Evolutionary conservation across 2,888 invertebrate species (phyloP).

Genomic region (Eurytoma californica): DNA sequence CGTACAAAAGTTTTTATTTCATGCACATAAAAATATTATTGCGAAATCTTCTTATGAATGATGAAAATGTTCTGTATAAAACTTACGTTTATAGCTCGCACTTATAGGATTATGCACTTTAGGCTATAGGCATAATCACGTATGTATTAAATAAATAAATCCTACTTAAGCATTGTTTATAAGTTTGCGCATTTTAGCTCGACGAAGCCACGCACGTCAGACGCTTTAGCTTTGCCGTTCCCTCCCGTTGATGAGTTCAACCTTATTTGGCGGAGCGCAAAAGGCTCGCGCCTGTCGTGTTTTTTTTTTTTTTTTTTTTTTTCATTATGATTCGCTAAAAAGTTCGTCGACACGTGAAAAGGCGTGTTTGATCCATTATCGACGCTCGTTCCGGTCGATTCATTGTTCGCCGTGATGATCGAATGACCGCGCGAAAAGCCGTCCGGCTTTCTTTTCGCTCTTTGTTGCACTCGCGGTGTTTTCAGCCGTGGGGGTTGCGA

Average conservation of each 20-base stretch:
- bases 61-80: slow-evolving; percentile 8
- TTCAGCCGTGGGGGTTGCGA: too few relatives aligned
- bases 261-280: neutral
- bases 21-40: slow-evolving; percentile 41
- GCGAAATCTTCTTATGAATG: neutral
- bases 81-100: slow-evolving; percentile 30
- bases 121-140: slow-evolving; percentile 10
- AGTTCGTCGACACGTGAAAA: slow-evolving; percentile 38
- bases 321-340: slow-evolving; percentile 9
- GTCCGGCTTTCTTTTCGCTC: neutral
- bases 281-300: neutral
- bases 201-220: too few relatives aligned
- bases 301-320: neutral
- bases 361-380: slow-evolving; percentile 46
- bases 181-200: too few relatives aligned
- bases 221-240: neutral
- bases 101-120: slow-evolving; percentile 5
- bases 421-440: slow-evolving; percentile 28
- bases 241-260: neutral
- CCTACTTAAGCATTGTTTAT: neutral
- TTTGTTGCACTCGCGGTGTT: neutral
- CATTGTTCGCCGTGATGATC: slow-evolving; percentile 32
- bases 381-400: slow-evolving; percentile 20
- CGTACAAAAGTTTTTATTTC: slow-evolving; percentile 45
- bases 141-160: slow-evolving; percentile 25